phyloP scores from a whole-genome alignment of 2,797 vertebrate genomes.

The Microtus obscurus region DNA sequence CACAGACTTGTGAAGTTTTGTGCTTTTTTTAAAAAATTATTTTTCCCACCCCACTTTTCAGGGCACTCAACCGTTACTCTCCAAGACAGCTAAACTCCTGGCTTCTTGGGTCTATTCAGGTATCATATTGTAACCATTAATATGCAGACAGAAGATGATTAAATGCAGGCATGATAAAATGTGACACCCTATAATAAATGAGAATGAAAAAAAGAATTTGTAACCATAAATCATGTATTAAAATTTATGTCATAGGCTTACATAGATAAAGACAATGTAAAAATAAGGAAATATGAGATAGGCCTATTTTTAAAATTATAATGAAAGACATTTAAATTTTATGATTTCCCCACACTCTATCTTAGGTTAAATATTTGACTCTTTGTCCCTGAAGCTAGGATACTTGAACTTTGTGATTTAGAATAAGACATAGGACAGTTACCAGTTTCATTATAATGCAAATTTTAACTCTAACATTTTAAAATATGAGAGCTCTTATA shows the following conservation, averaged over 20 bases:
- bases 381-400: constrained; percentile 61
- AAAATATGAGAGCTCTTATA: constrained; percentile 53
- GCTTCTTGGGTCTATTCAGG: constrained; percentile 90
- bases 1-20: constrained; percentile 76
- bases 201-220: constrained; percentile 91
- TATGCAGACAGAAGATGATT: constrained; percentile 95
- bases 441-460: constrained; percentile 71
- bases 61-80: constrained; percentile 84
- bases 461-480: constrained; percentile 79
- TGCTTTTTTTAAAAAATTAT: constrained; percentile 6
- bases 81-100: constrained; percentile 90
- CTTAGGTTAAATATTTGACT: constrained; percentile 70
- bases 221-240: constrained; percentile 96
- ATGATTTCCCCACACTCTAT: constrained; percentile 65
- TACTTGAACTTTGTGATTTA: constrained; percentile 75
- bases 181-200: constrained; percentile 94
- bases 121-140: constrained; percentile 94
- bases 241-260: constrained; percentile 91
- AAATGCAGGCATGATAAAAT: constrained; percentile 93
- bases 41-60: constrained; percentile 83
- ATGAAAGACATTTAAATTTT: constrained; percentile 80
- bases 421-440: constrained; percentile 69
- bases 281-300: constrained; percentile 85
- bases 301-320: constrained; percentile 82
- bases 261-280: constrained; percentile 86